A percentile compares a stretch with the other conserved stretches of the same genome.
Conservation (phyloP, 2,113 vertebrate species). For the Crocuta crocuta region DNA sequence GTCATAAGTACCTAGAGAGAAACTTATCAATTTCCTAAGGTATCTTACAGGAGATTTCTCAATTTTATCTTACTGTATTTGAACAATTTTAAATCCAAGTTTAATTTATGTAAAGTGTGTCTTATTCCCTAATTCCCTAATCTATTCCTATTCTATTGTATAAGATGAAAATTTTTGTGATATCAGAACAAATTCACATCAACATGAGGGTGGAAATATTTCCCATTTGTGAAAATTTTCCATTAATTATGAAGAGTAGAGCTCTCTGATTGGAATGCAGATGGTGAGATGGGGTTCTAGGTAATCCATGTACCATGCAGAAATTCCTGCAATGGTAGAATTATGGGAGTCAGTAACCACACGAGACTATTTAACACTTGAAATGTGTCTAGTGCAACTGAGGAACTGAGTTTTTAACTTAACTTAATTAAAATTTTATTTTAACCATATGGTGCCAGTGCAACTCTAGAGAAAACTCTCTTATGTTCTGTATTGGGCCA, state of each 20-base stretch:
- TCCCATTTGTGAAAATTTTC: neutral
- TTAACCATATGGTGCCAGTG: neutral
- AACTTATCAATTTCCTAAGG: neutral
- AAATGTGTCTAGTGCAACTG: neutral
- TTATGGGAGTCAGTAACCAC: neutral
- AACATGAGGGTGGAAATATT: neutral
- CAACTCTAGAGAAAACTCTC: neutral
- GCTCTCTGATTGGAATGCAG: neutral
- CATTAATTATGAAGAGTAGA: neutral
- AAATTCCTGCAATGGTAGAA: neutral
- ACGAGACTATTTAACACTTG: neutral
- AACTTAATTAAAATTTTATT: neutral
- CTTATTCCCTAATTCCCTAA: neutral
- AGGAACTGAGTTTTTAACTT: neutral
- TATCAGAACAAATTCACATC: neutral
- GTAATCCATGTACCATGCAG: neutral
- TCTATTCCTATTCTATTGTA: neutral
- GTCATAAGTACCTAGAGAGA: neutral
- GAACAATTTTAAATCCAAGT: neutral
- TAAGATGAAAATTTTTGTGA: neutral
- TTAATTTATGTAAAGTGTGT: neutral
- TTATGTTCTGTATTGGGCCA: neutral
- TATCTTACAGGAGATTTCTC: neutral
- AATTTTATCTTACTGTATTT: neutral
- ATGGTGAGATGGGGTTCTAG: neutral